phyloP scores from a whole-genome alignment of 2,888 invertebrate species.

The Digitonthophagus gazella region DNA sequence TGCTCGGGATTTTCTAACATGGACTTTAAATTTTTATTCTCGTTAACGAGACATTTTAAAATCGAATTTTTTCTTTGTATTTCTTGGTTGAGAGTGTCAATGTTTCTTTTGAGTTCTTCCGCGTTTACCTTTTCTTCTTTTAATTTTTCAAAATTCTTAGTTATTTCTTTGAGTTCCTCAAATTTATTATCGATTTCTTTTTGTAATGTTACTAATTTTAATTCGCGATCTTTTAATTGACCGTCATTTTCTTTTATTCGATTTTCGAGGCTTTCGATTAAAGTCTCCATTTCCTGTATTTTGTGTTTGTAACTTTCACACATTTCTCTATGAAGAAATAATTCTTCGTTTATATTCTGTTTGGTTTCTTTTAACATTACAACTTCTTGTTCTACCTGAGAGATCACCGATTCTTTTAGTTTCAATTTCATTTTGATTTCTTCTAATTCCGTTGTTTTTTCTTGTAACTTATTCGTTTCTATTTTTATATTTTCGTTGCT shows the following conservation, averaged over 20 bases:
- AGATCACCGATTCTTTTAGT: not conserved
- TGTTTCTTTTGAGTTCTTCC: conserved; percentile 19
- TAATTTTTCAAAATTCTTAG: conserved; percentile 10
- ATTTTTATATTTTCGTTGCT: not conserved
- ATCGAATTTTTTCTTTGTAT: not conserved
- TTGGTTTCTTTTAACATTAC: not conserved
- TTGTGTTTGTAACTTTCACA: conserved; percentile 1
- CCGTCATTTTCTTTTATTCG: not conserved
- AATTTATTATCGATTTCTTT: conserved; percentile 1
- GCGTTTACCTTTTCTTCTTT: conserved; percentile 10
- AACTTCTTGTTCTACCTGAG: not conserved
- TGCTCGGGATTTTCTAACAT: not conserved
- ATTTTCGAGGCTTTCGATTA: not conserved
- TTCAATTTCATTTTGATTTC: not conserved
- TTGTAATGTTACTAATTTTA: not conserved
- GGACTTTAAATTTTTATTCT: not conserved
- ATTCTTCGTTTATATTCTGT: not conserved
- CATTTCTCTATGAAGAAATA: not conserved
- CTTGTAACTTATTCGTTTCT: conserved; percentile 13
- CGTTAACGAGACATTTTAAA: not conserved
- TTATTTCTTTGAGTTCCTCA: conserved; percentile 7
- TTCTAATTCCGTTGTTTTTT: conserved; percentile 4
- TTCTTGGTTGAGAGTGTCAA: not conserved
- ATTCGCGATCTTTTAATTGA: not conserved
- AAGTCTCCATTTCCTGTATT: not conserved